phyloP scores from a whole-genome alignment of 2,797 vertebrate species.

The Anas acuta region DNA sequence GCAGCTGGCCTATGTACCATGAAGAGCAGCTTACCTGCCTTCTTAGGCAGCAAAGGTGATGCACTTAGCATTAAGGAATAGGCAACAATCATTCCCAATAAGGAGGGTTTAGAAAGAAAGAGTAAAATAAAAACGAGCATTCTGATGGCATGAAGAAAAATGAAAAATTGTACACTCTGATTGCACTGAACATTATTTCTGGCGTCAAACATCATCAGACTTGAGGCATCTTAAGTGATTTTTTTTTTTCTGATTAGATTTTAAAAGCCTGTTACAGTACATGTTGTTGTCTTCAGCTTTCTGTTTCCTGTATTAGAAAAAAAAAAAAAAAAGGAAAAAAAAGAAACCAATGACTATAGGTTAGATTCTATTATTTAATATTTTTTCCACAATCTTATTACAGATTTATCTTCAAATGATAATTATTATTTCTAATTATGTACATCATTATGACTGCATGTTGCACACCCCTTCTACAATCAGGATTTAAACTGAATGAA shows the following conservation, averaged over 20 bases:
- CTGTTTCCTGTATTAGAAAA: constrained; percentile 85
- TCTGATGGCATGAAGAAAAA: constrained; percentile 89
- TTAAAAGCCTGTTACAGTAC: constrained; percentile 72
- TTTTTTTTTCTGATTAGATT: constrained; percentile 78
- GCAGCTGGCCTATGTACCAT: constrained; percentile 49
- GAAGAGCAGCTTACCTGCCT: constrained; percentile 53
- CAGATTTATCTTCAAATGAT: background rate
- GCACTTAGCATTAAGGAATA: constrained; percentile 1
- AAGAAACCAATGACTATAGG: background rate
- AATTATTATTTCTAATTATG: background rate
- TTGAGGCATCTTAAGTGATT: constrained; percentile 83
- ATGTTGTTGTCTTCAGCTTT: constrained; percentile 92
- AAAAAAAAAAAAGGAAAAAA: background rate
- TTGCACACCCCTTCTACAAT: background rate
- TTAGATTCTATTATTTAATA: background rate
- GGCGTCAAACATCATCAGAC: constrained; percentile 88
- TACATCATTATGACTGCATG: background rate
- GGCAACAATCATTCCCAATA: constrained; percentile 41
- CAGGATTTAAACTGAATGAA: background rate
- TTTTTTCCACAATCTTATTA: background rate
- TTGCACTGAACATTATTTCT: constrained; percentile 89
- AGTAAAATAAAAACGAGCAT: constrained; percentile 79
- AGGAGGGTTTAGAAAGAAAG: constrained; percentile 74
- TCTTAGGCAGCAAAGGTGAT: constrained; percentile 33
- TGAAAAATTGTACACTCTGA: constrained; percentile 84